phyloP scores from a whole-genome alignment of 2,888 invertebrate genomes.

The Monoplex corrugatus region DNA sequence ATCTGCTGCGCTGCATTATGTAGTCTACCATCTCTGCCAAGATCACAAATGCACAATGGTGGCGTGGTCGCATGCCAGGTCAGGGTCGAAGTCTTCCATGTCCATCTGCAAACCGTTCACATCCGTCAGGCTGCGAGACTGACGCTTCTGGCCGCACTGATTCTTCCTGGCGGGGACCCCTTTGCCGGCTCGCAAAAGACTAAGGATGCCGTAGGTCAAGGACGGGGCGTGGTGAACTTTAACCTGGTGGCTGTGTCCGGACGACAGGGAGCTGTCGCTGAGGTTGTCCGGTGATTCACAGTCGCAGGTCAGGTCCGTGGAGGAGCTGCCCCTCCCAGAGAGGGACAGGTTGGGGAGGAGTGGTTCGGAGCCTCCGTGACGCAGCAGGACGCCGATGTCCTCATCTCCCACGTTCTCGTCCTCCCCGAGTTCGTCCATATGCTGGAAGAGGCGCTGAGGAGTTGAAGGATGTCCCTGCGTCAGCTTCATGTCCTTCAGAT shows the following conservation, averaged over 20 bases:
- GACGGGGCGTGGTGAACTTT: conserved; percentile 47
- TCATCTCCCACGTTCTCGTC: neutral
- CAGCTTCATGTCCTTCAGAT: neutral
- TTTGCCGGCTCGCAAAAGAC: conserved; percentile 36
- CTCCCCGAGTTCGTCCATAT: neutral
- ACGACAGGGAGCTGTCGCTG: conserved; percentile 44
- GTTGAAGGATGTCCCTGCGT: neutral
- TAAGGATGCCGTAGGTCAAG: conserved; percentile 44
- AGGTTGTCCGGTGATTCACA: conserved; percentile 47
- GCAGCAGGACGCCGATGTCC: neutral
- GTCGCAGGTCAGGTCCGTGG: conserved; percentile 48
- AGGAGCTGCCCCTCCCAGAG: conserved; percentile 22
- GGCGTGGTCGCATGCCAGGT: conserved; percentile 12
- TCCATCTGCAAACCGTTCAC: conserved; percentile 35
- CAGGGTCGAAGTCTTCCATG: conserved; percentile 3
- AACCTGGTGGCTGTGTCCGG: neutral
- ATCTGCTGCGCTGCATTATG: too few species aligned
- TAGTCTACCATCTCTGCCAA: too few species aligned
- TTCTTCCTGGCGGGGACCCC: neutral
- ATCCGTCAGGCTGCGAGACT: conserved; percentile 45
- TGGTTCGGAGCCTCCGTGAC: neutral
- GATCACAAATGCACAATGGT: conserved; percentile 2
- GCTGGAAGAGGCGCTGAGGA: neutral
- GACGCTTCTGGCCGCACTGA: conserved; percentile 25
- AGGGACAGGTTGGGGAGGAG: neutral